Conservation (phyloP, 2,113 vertebrate species). For the Gnathochromis pfefferi region DNA sequence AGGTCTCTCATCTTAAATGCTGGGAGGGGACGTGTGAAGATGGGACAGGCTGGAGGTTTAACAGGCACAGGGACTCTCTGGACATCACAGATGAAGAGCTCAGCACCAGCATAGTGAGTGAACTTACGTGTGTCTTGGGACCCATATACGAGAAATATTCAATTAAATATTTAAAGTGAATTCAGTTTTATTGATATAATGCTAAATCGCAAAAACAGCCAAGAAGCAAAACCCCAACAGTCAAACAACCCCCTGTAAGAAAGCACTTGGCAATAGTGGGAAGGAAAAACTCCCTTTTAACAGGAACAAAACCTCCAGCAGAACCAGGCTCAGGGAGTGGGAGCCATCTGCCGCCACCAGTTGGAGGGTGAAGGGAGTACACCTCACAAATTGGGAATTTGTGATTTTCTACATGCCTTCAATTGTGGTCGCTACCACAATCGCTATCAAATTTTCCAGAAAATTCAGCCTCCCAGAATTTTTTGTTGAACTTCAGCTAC, state of each 20-base stretch:
- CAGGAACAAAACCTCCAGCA: not conserved
- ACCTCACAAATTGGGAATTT: not conserved
- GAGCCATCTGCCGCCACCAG: not conserved
- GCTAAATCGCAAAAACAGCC: not conserved
- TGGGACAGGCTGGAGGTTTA: conserved; percentile 56
- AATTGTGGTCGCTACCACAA: not conserved
- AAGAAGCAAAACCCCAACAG: not conserved
- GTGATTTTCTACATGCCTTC: not conserved
- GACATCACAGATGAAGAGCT: conserved; percentile 72
- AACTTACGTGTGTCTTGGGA: not conserved
- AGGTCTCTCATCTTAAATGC: conserved; percentile 64
- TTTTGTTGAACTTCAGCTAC: not conserved
- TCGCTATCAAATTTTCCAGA: not conserved
- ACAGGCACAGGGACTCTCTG: conserved; percentile 69
- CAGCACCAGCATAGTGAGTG: conserved; percentile 67
- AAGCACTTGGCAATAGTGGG: not conserved
- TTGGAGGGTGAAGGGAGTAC: not conserved
- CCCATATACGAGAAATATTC: not conserved
- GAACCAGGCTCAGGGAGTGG: not conserved
- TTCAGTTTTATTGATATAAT: not conserved
- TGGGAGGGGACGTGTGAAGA: conserved; percentile 59
- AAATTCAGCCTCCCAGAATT: not conserved
- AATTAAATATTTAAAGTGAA: not conserved
- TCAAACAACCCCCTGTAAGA: not conserved
- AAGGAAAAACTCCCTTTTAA: not conserved